A percentile compares a stretch with the other conserved stretches of the same genome.
phyloP scores from a whole-genome alignment of 1,140 invertebrate species.

The Heterodera schachtii region DNA sequence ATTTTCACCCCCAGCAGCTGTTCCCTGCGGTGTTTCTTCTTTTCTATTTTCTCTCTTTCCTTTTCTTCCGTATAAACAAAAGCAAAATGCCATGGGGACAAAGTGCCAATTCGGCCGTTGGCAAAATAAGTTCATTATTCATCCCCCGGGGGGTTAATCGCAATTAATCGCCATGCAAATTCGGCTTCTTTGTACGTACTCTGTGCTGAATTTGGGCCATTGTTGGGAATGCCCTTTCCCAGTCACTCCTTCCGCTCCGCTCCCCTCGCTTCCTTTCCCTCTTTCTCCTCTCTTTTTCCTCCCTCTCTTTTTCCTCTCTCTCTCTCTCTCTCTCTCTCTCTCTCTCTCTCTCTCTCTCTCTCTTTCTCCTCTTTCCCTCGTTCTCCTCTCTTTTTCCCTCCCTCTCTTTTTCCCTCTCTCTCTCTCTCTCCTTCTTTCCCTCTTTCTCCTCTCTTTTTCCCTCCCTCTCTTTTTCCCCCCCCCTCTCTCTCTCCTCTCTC shows the following conservation, averaged over 20 bases:
- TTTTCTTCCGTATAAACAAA: neutral
- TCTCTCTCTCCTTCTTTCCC: neutral
- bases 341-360: neutral
- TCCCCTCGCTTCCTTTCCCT: neutral
- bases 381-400: no score
- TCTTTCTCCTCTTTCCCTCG: neutral
- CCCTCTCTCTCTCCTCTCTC: no score
- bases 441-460: neutral
- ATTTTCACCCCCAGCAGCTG: neutral
- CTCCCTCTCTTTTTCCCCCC: neutral
- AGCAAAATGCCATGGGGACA: neutral
- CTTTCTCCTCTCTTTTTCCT: neutral
- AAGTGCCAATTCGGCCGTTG: neutral
- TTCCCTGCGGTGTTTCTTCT: neutral
- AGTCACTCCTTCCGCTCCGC: no score
- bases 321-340: neutral
- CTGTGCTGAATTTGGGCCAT: neutral
- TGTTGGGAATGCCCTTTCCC: no score
- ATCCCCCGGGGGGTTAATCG: neutral
- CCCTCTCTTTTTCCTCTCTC: neutral
- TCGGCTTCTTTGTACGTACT: neutral
- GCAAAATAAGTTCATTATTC: conserved; percentile 1
- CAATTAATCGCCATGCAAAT: conserved; percentile 1
- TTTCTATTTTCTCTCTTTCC: neutral
- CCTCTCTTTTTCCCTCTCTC: neutral